These are phyloP conservation scores for Catonia carolina DNA, from an alignment of 2,888 invertebrate genomes.

Conservation along the genomic window DNA sequence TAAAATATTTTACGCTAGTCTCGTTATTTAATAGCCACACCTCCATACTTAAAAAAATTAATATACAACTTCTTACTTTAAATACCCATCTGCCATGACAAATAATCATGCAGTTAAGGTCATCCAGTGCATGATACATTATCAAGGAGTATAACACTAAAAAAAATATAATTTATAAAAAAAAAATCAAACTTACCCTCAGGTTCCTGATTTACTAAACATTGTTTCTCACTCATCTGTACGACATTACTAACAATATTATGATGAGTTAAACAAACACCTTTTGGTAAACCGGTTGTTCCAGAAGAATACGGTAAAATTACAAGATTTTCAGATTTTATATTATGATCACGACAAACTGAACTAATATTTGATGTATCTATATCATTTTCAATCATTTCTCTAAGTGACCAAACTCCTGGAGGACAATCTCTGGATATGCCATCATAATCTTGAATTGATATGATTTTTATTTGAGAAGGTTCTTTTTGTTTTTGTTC, in stretches of 20 bases:
- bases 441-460: background rate
- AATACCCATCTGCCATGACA: too few species aligned
- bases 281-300: conserved; percentile 77
- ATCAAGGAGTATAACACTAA: too few species aligned
- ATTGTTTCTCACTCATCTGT: conserved; percentile 26
- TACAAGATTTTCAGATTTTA: conserved; percentile 51
- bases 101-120: too few species aligned
- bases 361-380: conserved; percentile 47
- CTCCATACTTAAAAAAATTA: too few species aligned
- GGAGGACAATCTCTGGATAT: background rate
- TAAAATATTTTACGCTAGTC: too few species aligned
- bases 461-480: conserved; percentile 10
- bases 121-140: too few species aligned
- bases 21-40: too few species aligned
- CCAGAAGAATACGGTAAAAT: conserved; percentile 79
- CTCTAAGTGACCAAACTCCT: conserved; percentile 32
- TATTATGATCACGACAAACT: background rate
- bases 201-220: conserved; percentile 25
- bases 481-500: conserved; percentile 14
- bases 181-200: too few species aligned
- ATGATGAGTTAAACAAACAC: conserved; percentile 57
- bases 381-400: conserved; percentile 46
- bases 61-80: too few species aligned
- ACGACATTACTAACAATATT: conserved; percentile 33
- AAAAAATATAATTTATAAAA: too few species aligned